These are phyloP conservation scores for Chelidonichthys spinosus DNA, from an alignment of 2,797 vertebrate genomes.

Conservation along the genomic window DNA sequence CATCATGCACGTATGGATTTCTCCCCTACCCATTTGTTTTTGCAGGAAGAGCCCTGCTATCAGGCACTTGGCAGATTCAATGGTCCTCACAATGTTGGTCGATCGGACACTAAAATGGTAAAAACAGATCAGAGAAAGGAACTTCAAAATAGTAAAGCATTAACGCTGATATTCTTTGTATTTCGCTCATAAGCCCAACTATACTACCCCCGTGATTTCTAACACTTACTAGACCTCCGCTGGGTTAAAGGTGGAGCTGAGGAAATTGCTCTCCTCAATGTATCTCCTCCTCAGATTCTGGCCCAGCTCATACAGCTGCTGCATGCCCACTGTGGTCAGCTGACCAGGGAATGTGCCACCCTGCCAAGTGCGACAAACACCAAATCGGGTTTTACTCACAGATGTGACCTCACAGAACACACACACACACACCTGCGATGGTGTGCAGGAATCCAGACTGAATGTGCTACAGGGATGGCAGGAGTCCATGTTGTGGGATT, in stretches of 20 bases:
- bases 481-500: conserved; percentile 49
- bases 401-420: conserved; percentile 14
- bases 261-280: conserved; percentile 87
- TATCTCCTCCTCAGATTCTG: conserved; percentile 88
- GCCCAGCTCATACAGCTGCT: conserved; percentile 94
- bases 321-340: conserved; percentile 94
- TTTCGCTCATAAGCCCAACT: conserved; percentile 20
- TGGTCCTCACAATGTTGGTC: conserved; percentile 93
- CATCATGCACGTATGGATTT: conserved; percentile 8
- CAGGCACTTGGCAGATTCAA: conserved; percentile 94
- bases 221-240: conserved; percentile 93
- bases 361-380: conserved; percentile 73
- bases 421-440: conserved; percentile 28
- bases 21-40: conserved; percentile 88
- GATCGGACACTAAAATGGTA: conserved; percentile 88
- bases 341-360: conserved; percentile 92
- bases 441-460: conserved; percentile 19
- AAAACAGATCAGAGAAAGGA: conserved; percentile 48
- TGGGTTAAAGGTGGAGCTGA: conserved; percentile 87
- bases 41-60: conserved; percentile 93
- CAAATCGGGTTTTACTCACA: conserved; percentile 14
- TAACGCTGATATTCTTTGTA: conserved; percentile 36
- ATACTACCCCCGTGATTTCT: background rate
- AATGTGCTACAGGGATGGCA: conserved; percentile 40
- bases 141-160: conserved; percentile 47